Evolutionary conservation across 2,888 invertebrate species (phyloP).

Genomic region (Epirrita christyi): DNA sequence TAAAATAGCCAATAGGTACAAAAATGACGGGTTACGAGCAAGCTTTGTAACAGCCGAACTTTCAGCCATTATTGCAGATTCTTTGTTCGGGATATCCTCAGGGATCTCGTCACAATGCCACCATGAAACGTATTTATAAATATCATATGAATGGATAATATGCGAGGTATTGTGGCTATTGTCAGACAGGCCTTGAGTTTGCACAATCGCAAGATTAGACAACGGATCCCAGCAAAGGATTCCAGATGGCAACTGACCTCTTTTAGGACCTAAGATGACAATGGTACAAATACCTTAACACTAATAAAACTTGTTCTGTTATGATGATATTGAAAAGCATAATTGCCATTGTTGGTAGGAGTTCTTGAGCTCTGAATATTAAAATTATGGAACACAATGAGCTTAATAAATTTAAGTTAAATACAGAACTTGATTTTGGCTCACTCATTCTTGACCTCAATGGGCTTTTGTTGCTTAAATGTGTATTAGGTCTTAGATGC

Average conservation of each 20-base stretch:
- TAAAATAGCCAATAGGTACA: constrained; percentile 83
- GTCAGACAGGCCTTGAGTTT: constrained; percentile 65
- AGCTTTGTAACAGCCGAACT: constrained; percentile 71
- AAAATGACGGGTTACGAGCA: constrained; percentile 81
- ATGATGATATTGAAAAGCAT: constrained; percentile 23
- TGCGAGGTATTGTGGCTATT: constrained; percentile 67
- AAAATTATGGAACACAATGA: constrained; percentile 16
- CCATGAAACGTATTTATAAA: constrained; percentile 80
- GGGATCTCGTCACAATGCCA: constrained; percentile 74
- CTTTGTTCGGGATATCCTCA: constrained; percentile 79
- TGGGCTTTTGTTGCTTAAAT: constrained; percentile 6
- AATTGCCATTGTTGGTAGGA: constrained; percentile 24
- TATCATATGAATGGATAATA: constrained; percentile 83
- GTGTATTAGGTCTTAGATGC: background rate
- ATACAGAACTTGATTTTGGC: constrained; percentile 16
- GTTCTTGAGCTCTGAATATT: constrained; percentile 23
- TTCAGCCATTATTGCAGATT: constrained; percentile 73
- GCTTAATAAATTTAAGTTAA: constrained; percentile 6
- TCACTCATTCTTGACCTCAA: constrained; percentile 7
- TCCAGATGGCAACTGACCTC: constrained; percentile 55
- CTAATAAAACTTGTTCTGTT: constrained; percentile 37
- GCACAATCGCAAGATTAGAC: constrained; percentile 74
- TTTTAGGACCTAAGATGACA: constrained; percentile 45
- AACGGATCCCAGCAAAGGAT: constrained; percentile 48
- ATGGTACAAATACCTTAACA: constrained; percentile 37